A percentile compares a stretch with the other conserved stretches of the same genome.
Evolutionary conservation across 2,888 invertebrate species (phyloP).

Genomic region (Sepioteuthis lessoniana): DNA sequence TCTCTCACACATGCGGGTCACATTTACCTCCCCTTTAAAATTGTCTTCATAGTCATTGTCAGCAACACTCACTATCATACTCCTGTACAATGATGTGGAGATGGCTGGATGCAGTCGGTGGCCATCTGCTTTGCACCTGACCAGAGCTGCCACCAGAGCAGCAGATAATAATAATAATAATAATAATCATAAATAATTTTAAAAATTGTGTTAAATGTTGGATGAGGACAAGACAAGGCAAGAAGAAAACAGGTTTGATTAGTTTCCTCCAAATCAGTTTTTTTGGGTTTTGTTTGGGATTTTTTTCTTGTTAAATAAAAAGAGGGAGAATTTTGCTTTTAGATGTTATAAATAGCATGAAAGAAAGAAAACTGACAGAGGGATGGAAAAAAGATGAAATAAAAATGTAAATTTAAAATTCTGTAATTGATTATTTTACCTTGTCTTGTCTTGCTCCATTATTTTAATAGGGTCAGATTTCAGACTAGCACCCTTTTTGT

Average conservation of each 20-base stretch:
- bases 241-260: not conserved
- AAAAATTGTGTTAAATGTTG: not conserved
- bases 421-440: not conserved
- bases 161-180: not conserved
- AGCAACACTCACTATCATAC: slow-evolving; percentile 14
- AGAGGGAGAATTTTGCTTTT: no score
- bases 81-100: slow-evolving; percentile 46
- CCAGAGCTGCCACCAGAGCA: slow-evolving; percentile 35
- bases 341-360: no score
- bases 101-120: slow-evolving; percentile 47
- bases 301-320: no score
- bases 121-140: slow-evolving; percentile 37
- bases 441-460: not conserved
- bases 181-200: not conserved
- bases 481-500: not conserved
- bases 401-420: not conserved
- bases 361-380: no score
- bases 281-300: no score
- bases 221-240: not conserved
- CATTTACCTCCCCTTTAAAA: slow-evolving; percentile 24
- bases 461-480: not conserved
- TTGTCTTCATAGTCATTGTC: slow-evolving; percentile 3
- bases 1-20: slow-evolving; percentile 44
- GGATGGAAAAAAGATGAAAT: not conserved
- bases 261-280: not conserved